These are phyloP conservation scores for Rhorus exstirpatorius DNA, from an alignment of 2,888 invertebrate species.

Conservation along the genomic window DNA sequence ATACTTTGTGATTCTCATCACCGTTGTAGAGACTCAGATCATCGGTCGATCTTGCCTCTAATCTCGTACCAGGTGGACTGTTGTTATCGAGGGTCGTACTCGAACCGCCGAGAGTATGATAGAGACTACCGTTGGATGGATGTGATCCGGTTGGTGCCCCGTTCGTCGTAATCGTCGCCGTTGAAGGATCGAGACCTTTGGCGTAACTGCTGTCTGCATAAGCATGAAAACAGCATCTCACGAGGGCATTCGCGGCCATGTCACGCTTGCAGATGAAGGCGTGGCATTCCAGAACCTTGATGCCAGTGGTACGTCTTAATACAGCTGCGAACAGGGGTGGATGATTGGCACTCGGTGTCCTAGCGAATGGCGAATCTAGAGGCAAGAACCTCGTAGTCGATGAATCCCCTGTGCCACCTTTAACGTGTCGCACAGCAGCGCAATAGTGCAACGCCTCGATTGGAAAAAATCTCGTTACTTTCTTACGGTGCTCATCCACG, in stretches of 20 bases:
- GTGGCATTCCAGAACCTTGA: constrained; percentile 99
- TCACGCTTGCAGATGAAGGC: constrained; percentile 99
- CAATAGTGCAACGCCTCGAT: constrained; percentile 98
- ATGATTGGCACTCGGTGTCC: constrained; percentile 96
- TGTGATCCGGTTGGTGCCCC: constrained; percentile 74
- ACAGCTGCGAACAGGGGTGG: constrained; percentile 99
- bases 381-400: constrained; percentile 96
- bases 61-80: constrained; percentile 85
- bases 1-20: constrained; percentile 97
- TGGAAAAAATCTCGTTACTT: constrained; percentile 98
- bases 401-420: constrained; percentile 86
- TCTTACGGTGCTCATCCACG: constrained; percentile 97
- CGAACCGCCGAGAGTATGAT: constrained; percentile 85
- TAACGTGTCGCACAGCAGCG: constrained; percentile 96
- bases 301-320: constrained; percentile 97
- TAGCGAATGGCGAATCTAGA: constrained; percentile 97
- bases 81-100: constrained; percentile 85
- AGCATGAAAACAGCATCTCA: constrained; percentile 98
- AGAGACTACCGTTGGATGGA: constrained; percentile 80
- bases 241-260: constrained; percentile 98
- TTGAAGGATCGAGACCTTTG: constrained; percentile 87
- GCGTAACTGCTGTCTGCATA: constrained; percentile 98
- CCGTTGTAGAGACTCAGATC: constrained; percentile 95
- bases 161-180: constrained; percentile 79
- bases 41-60: constrained; percentile 87